phyloP scores from a whole-genome alignment of 1,140 invertebrate species.

The Pogonomyrmex californicus region DNA sequence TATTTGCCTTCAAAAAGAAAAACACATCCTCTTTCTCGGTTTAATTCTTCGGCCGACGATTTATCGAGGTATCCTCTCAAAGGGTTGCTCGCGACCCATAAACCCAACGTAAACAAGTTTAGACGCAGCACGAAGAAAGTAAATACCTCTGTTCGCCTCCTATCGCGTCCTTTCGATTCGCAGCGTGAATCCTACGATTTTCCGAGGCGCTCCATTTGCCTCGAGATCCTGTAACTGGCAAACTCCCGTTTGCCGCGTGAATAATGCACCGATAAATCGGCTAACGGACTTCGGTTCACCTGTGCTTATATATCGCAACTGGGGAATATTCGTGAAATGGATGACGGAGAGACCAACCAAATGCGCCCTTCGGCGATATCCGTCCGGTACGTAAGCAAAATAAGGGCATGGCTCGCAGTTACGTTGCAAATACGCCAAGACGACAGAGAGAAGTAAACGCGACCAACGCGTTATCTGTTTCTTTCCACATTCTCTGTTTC shows the following conservation, averaged over 20 bases:
- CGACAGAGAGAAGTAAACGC: neutral
- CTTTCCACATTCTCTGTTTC: neutral
- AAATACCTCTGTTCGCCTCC: constrained; percentile 60
- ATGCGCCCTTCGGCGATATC: neutral
- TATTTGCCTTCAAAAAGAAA: neutral
- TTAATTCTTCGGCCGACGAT: constrained; percentile 18
- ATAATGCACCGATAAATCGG: constrained; percentile 41
- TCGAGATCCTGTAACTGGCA: neutral
- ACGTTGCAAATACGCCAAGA: neutral
- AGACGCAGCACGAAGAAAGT: constrained; percentile 59
- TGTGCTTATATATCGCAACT: constrained; percentile 23
- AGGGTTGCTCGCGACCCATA: constrained; percentile 5
- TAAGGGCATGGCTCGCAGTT: neutral
- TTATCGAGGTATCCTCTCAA: constrained; percentile 11
- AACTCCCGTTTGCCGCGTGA: neutral
- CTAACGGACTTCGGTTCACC: constrained; percentile 16
- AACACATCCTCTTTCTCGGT: neutral
- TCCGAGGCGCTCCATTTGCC: neutral
- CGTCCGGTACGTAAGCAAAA: neutral
- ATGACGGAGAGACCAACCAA: neutral
- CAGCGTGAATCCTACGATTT: constrained; percentile 49
- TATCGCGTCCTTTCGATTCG: constrained; percentile 47
- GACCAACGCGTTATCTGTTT: neutral
- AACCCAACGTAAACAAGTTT: constrained; percentile 53
- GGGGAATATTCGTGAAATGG: neutral